phyloP scores from a whole-genome alignment of 2,113 vertebrate species.

The Forbesichthys agassizii region DNA sequence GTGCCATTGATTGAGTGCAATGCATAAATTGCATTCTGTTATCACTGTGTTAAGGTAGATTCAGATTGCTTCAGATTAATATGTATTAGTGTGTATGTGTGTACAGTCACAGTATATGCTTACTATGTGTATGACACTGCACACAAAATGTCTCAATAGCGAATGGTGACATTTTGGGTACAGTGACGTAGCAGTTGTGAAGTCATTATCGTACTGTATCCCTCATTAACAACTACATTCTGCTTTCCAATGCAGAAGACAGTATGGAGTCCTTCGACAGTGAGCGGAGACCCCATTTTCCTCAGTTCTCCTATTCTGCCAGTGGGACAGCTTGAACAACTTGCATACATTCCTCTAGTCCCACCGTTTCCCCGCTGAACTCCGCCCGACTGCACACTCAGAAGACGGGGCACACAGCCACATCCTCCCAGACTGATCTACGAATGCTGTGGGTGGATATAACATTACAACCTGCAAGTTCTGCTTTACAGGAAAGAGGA shows the following conservation, averaged over 20 bases:
- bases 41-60: background rate
- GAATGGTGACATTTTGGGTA: background rate
- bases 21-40: background rate
- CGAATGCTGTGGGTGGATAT: conserved; percentile 73
- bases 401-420: conserved; percentile 74
- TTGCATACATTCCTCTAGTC: conserved; percentile 64
- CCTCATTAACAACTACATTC: background rate
- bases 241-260: conserved; percentile 77
- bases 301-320: conserved; percentile 97
- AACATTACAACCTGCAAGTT: conserved; percentile 62
- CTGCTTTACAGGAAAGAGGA: conserved; percentile 54
- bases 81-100: no score
- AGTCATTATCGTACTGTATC: background rate
- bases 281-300: conserved; percentile 92
- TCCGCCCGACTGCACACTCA: conserved; percentile 80
- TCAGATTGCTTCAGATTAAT: no score
- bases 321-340: conserved; percentile 90
- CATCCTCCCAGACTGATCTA: conserved; percentile 68
- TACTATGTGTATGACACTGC: no score
- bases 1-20: background rate
- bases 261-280: conserved; percentile 93
- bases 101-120: no score
- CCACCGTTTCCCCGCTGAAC: conserved; percentile 47
- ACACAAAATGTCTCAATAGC: no score
- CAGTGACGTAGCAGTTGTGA: background rate